phyloP scores from a whole-genome alignment of 1,140 invertebrate species.

The Euura lappo region DNA sequence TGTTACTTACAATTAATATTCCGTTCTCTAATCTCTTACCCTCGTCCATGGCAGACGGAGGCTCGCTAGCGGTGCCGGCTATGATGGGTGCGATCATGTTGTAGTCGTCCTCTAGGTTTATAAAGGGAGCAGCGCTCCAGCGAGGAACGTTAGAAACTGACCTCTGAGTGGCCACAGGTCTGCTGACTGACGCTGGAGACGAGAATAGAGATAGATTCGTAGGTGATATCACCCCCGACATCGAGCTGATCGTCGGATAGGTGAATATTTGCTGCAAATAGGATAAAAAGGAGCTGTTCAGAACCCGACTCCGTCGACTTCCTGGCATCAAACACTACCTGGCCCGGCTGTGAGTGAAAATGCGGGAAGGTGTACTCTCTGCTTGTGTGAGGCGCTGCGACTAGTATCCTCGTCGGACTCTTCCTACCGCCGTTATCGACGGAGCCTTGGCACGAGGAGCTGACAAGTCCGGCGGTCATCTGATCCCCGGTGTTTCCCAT shows the following conservation, averaged over 20 bases:
- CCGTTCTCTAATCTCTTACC: conserved; percentile 36
- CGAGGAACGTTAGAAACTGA: conserved; percentile 68
- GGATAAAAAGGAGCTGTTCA: neutral
- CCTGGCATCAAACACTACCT: conserved; percentile 67
- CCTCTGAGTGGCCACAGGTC: conserved; percentile 66
- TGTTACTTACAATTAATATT: too few relatives aligned
- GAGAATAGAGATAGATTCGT: conserved; percentile 89
- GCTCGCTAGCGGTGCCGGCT: conserved; percentile 54
- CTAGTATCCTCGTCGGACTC: conserved; percentile 56
- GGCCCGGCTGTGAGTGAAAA: conserved; percentile 88
- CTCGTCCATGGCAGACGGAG: conserved; percentile 55
- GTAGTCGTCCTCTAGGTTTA: conserved; percentile 92
- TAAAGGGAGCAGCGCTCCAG: conserved; percentile 86
- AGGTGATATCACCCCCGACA: conserved; percentile 87
- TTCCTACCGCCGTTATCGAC: conserved; percentile 57
- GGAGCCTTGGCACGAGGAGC: conserved; percentile 58
- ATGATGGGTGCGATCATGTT: conserved; percentile 74
- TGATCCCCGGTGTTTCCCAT: conserved; percentile 51
- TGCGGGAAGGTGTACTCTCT: conserved; percentile 87
- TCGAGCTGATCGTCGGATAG: conserved; percentile 82
- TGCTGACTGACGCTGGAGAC: conserved; percentile 76
- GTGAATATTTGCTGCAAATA: conserved; percentile 79
- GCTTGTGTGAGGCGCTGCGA: conserved; percentile 61
- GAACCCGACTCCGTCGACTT: too few relatives aligned
- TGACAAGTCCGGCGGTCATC: conserved; percentile 58